A percentile compares a stretch with the other conserved stretches of the same genome.
Conservation (phyloP, 2,888 invertebrate genomes). For the Caradrina clavipalpis region DNA sequence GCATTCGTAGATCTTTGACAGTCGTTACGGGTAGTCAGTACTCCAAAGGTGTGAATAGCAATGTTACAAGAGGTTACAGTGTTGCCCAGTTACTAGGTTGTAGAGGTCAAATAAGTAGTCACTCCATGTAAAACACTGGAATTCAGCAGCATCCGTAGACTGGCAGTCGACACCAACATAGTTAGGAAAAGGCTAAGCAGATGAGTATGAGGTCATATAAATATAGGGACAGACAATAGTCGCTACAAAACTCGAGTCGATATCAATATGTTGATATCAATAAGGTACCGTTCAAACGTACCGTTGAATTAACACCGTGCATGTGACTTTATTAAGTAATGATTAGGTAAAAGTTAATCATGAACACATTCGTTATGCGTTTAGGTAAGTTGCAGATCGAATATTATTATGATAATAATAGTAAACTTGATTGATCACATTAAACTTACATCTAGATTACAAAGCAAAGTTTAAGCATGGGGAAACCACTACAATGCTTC, state of each 20-base stretch:
- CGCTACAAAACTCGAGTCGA: background rate
- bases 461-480: slow-evolving; percentile 66
- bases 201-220: background rate
- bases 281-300: slow-evolving; percentile 3
- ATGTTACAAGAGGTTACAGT: no score
- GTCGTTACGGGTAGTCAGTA: no score
- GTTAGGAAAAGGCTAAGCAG: no score
- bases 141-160: no score
- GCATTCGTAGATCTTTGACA: no score
- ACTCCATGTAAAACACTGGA: no score
- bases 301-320: slow-evolving; percentile 7
- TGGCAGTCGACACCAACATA: no score
- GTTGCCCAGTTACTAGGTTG: no score
- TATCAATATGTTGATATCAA: background rate
- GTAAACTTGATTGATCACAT: slow-evolving; percentile 68
- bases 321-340: slow-evolving; percentile 23
- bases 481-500: slow-evolving; percentile 61
- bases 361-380: slow-evolving; percentile 40
- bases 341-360: slow-evolving; percentile 46
- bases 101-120: no score
- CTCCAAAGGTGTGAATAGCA: no score
- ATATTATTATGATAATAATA: slow-evolving; percentile 38
- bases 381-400: slow-evolving; percentile 24
- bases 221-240: background rate
- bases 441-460: slow-evolving; percentile 68